Conservation (phyloP, 2,888 invertebrate genomes). For the Standfussiana lucernea region DNA sequence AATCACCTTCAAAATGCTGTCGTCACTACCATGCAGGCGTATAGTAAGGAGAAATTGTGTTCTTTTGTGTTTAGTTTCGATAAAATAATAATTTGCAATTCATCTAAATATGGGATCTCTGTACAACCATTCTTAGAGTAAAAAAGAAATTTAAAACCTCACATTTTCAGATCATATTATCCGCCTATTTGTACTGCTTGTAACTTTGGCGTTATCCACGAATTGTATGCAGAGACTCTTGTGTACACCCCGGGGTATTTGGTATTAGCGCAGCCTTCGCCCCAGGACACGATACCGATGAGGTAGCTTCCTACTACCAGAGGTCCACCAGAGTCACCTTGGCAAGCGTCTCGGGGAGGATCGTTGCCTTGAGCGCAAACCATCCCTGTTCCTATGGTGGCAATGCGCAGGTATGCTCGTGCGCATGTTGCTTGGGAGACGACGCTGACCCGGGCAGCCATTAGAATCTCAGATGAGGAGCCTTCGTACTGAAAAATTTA, state of each 20-base stretch:
- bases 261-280: constrained; percentile 89
- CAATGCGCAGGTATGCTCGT: constrained; percentile 80
- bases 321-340: constrained; percentile 92
- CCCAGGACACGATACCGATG: constrained; percentile 91
- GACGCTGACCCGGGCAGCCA: constrained; percentile 82
- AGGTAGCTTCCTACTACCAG: constrained; percentile 85
- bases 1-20: not conserved
- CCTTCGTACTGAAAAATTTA: constrained; percentile 82
- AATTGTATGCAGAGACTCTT: constrained; percentile 82
- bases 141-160: not conserved
- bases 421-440: constrained; percentile 82
- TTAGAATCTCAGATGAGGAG: constrained; percentile 76
- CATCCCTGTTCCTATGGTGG: constrained; percentile 82
- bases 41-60: too few species aligned
- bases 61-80: not conserved
- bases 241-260: constrained; percentile 91
- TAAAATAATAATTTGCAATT: not conserved
- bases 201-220: constrained; percentile 78
- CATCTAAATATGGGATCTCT: not conserved
- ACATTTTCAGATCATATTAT: constrained; percentile 30
- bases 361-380: constrained; percentile 82
- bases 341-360: constrained; percentile 86
- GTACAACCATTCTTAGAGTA: not conserved
- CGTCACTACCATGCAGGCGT: not conserved
- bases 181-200: not conserved